Percentiles rank a stretch among this genome's conserved stretches.
These are phyloP conservation scores for Thaleichthys pacificus DNA, from an alignment of 2,797 vertebrate species.

Conservation along the genomic window DNA sequence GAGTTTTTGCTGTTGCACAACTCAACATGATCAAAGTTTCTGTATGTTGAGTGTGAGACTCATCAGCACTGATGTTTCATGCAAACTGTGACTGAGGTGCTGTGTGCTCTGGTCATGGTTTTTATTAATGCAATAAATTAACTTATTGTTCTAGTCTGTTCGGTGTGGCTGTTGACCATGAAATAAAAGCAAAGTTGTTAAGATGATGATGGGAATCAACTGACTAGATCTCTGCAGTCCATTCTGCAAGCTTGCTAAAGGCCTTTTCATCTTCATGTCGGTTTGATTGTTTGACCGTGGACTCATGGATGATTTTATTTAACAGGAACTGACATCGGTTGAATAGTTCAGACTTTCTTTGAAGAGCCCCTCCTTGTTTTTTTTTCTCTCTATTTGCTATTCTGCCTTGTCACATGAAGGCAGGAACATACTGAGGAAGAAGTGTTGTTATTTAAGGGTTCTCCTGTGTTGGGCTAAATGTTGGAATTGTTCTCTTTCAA, in stretches of 20 bases:
- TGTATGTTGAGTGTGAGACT: constrained; percentile 14
- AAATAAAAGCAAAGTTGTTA: constrained; percentile 18
- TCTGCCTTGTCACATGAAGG: constrained; percentile 53
- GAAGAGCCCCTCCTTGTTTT: constrained; percentile 36
- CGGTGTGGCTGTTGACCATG: not conserved
- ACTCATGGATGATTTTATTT: constrained; percentile 58
- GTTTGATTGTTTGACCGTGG: constrained; percentile 59
- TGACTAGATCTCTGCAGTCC: not conserved
- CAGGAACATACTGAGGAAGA: constrained; percentile 8
- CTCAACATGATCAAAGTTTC: too few relatives aligned
- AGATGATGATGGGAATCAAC: not conserved
- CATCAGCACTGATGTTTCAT: not conserved
- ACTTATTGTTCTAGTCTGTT: constrained; percentile 18
- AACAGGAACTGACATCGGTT: constrained; percentile 68
- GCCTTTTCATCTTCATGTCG: constrained; percentile 20
- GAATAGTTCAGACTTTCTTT: constrained; percentile 62
- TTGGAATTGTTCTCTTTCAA: constrained; percentile 55
- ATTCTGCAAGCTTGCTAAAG: constrained; percentile 28
- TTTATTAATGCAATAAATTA: not conserved
- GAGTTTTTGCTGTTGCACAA: constrained; percentile 1
- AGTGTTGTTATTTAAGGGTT: constrained; percentile 8
- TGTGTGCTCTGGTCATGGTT: not conserved
- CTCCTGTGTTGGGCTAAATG: constrained; percentile 40
- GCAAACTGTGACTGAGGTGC: too few relatives aligned
- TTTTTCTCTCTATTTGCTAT: constrained; percentile 43